These are phyloP conservation scores for Chrysolina americana DNA, from an alignment of 2,888 invertebrate species.

Conservation along the genomic window DNA sequence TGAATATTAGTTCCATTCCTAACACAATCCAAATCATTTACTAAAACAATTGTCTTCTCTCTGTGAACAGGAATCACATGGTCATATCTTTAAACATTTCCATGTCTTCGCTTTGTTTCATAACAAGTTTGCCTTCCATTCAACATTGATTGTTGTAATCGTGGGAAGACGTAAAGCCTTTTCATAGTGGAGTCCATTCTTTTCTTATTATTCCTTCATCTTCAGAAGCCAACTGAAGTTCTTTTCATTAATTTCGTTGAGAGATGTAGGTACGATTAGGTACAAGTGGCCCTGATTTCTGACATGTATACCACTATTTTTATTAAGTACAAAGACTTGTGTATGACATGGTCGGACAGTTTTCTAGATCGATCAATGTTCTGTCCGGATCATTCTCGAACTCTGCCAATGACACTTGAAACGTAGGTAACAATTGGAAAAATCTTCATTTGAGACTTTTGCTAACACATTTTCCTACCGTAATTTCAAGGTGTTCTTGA, in stretches of 20 bases:
- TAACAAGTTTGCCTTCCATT: not conserved
- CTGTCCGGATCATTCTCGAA: no score
- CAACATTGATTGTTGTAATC: slow-evolving; percentile 4
- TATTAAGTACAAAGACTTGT: no score
- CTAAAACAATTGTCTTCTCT: not conserved
- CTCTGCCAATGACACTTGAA: no score
- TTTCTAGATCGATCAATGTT: no score
- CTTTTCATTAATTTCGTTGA: slow-evolving; percentile 1
- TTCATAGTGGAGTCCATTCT: not conserved
- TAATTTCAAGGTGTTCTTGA: no score
- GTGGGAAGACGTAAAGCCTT: slow-evolving; percentile 5
- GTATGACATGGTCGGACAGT: no score
- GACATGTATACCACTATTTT: not conserved
- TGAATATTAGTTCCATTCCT: no score
- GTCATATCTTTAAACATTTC: not conserved
- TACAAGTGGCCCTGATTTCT: slow-evolving; percentile 14
- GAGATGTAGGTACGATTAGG: slow-evolving; percentile 9
- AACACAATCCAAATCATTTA: no score
- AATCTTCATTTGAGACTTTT: no score
- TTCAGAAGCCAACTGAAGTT: slow-evolving; percentile 9
- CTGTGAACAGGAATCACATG: not conserved
- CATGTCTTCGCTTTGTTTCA: not conserved
- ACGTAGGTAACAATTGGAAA: no score
- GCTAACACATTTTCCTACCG: no score
- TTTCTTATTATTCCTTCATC: not conserved